Percentiles rank a stretch among this genome's conserved stretches.
Evolutionary conservation across 2,797 vertebrate species (phyloP).

Genomic region (Anabacerthia variegaticeps): DNA sequence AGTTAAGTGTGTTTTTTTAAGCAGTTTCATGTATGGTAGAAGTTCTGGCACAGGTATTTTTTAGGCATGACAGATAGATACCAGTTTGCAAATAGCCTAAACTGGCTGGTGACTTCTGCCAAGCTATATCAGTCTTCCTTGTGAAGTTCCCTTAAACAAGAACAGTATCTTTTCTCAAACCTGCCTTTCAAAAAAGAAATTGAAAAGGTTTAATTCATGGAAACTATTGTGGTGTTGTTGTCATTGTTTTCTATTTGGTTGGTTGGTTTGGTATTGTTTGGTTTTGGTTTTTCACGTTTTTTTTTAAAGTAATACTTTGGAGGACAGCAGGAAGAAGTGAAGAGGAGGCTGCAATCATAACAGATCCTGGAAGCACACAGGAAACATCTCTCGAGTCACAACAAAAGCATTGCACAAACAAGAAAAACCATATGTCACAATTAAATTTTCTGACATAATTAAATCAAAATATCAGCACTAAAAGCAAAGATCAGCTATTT

Average conservation of each 20-base stretch:
- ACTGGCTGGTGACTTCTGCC: background rate
- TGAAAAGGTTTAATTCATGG: background rate
- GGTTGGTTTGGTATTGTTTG: no score
- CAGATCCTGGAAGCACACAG: background rate
- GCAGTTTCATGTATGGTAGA: background rate
- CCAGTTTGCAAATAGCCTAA: background rate
- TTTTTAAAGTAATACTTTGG: background rate
- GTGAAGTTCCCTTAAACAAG: background rate
- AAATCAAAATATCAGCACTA: background rate
- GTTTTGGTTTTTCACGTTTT: no score
- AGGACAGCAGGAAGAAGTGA: background rate
- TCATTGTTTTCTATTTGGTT: background rate
- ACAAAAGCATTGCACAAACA: background rate
- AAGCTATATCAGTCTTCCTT: background rate
- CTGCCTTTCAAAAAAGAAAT: background rate
- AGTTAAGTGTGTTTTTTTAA: background rate
- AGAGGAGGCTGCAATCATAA: background rate
- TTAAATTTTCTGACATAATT: background rate
- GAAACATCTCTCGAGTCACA: background rate
- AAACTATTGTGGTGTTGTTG: accelerated
- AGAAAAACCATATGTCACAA: background rate
- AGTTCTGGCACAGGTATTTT: background rate
- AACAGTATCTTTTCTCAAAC: background rate
- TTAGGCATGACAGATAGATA: background rate
- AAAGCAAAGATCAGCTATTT: background rate